Conservation (phyloP, 2,888 invertebrate species). For the Sussaba pulchella region DNA sequence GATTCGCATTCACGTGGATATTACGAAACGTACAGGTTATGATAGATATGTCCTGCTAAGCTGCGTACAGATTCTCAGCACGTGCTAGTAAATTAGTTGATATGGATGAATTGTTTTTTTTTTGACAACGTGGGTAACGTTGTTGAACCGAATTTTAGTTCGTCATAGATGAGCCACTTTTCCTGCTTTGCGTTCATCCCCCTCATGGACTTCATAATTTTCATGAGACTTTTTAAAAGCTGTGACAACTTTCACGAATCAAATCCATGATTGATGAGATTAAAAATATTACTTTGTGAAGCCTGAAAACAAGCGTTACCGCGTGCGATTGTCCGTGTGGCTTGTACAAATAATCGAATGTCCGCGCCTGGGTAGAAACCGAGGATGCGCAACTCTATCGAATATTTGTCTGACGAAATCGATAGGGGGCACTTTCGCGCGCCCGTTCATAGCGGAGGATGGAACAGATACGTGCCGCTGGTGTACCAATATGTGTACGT, state of each 20-base stretch:
- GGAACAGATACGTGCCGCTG: constrained; percentile 15
- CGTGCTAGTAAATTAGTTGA: constrained; percentile 9
- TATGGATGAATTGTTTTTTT: constrained; percentile 28
- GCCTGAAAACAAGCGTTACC: no score
- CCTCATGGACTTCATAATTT: no score
- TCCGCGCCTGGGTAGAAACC: background rate
- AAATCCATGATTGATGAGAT: background rate
- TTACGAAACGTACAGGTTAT: constrained; percentile 22
- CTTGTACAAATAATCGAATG: constrained; percentile 27
- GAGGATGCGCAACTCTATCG: constrained; percentile 50
- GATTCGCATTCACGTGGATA: background rate
- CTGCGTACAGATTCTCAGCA: constrained; percentile 50
- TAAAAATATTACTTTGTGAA: background rate
- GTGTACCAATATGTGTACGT: constrained; percentile 22
- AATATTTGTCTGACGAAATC: constrained; percentile 50
- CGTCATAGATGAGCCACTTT: no score
- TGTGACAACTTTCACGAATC: background rate
- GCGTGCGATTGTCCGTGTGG: constrained; percentile 1
- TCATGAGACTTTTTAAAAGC: background rate
- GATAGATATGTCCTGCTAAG: constrained; percentile 19
- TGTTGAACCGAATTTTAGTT: no score
- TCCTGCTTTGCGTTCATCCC: no score
- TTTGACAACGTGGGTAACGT: no score
- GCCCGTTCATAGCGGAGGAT: constrained; percentile 2
- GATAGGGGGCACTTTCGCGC: constrained; percentile 49